Conservation (phyloP, 2,113 vertebrate genomes). For the Perca fluviatilis region DNA sequence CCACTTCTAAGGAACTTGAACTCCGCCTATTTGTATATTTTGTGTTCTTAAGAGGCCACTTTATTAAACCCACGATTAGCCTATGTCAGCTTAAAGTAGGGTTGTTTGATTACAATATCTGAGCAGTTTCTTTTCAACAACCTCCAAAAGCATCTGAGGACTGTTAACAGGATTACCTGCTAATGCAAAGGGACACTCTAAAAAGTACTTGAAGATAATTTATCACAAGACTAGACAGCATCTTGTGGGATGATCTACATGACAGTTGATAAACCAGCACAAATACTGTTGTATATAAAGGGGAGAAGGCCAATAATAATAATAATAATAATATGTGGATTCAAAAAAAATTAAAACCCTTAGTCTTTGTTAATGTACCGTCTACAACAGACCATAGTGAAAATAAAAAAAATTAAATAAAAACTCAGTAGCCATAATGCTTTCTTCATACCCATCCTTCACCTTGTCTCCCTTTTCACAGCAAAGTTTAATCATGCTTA, state of each 20-base stretch:
- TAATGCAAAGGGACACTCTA: too few species aligned
- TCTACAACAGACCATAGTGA: background rate
- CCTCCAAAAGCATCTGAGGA: background rate
- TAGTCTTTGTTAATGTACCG: background rate
- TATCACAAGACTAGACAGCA: background rate
- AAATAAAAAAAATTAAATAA: background rate
- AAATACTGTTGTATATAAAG: background rate
- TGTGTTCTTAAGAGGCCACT: background rate
- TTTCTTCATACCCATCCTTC: background rate
- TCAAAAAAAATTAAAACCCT: background rate
- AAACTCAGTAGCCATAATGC: background rate
- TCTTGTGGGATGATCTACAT: background rate
- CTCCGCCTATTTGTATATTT: background rate
- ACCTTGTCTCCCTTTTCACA: conserved; percentile 2
- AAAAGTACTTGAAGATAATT: background rate
- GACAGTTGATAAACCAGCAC: background rate
- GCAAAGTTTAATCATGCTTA: conserved; percentile 12
- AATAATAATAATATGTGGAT: background rate
- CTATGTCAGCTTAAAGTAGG: background rate
- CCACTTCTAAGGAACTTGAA: background rate
- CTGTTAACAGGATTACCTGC: too few species aligned
- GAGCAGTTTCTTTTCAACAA: conserved; percentile 3
- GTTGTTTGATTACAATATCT: background rate
- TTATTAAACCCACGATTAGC: background rate
- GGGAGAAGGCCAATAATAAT: too few species aligned